Evolutionary conservation across 2,797 vertebrate genomes (phyloP), one percentile per base, ranked within the genome.

Genomic region (Pangasius macronema): DNA sequence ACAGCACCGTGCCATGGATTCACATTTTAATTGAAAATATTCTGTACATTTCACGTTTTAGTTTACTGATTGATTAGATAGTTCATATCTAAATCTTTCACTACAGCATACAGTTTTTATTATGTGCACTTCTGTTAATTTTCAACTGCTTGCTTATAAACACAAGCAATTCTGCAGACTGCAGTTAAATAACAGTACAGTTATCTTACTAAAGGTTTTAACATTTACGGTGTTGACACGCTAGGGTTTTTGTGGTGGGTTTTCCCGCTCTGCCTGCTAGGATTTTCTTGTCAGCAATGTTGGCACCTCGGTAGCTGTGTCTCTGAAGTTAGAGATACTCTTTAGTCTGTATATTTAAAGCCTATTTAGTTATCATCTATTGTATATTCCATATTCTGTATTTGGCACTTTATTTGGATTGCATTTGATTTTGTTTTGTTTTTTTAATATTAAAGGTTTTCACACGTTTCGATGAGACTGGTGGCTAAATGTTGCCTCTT

Each of bases 401-500:
- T 61, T 14, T 22, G 46, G 14, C 46, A 8, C 46, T 51, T 20
- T 11, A 75, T 79, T 59, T 33, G 4, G 27, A 42, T 42, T 14
- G 24, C 10, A 14, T 13, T 36, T 49, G 42, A 80, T 51, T 55
- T 49, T 39, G 33, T 46, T 14, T 24, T 49, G 49, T 36, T 42
- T 0, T 42, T 36, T 81, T 42, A 27, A 18, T 53, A 27, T 81
- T 24, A 42, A 16, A 14, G 18, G 9, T 39, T 81, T 39, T 20
- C 53, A 10, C 20, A 16, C n/a, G 39, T 63, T 46, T 63, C 0
- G 27, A 65, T 33, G 27, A 51, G 33, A 1, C 18, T 42, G 1
- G 42, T 84, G 33, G 33, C 7, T 46, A 2, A 76, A 82, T 86
- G 18, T 67, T 61, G 42, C 88, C 81, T 8, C 85, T 85, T 87